Conservation (phyloP, 2,113 vertebrate genomes). For the Mobula birostris region DNA sequence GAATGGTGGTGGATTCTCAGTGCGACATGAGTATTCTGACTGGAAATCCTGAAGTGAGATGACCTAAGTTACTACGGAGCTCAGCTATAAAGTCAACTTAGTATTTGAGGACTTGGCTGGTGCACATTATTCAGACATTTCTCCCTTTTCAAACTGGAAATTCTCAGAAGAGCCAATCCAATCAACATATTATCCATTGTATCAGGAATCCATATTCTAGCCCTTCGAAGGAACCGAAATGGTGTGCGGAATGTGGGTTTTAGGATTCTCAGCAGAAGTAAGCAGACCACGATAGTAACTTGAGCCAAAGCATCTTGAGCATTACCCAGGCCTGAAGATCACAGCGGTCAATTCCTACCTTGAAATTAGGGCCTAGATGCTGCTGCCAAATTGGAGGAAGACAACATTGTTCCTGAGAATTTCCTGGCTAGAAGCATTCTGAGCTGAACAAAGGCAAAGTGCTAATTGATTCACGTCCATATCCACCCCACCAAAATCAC, state of each 20-base stretch:
- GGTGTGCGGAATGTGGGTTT: not conserved
- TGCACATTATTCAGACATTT: not conserved
- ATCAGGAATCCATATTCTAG: not conserved
- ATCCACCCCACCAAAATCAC: too few species aligned
- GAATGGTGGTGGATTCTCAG: not conserved
- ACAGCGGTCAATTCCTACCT: not conserved
- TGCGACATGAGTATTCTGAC: not conserved
- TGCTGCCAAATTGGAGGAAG: too few species aligned
- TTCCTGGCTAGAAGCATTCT: too few species aligned
- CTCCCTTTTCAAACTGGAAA: not conserved
- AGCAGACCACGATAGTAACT: not conserved
- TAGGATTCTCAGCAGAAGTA: not conserved
- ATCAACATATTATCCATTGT: not conserved
- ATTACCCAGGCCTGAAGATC: not conserved
- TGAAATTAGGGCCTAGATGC: not conserved
- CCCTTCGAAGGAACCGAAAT: too few species aligned
- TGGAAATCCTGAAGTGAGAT: not conserved
- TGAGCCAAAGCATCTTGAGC: not conserved
- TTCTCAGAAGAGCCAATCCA: not conserved
- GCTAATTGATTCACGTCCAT: too few species aligned
- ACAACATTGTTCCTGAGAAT: too few species aligned
- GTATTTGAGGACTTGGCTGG: not conserved
- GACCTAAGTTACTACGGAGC: not conserved
- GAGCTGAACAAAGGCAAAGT: too few species aligned
- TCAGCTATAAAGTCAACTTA: not conserved